Percentiles rank a stretch among this genome's conserved stretches.
These are phyloP conservation scores for Drosophila infuscata DNA, from an alignment of 2,888 invertebrate genomes.

Conservation along the genomic window DNA sequence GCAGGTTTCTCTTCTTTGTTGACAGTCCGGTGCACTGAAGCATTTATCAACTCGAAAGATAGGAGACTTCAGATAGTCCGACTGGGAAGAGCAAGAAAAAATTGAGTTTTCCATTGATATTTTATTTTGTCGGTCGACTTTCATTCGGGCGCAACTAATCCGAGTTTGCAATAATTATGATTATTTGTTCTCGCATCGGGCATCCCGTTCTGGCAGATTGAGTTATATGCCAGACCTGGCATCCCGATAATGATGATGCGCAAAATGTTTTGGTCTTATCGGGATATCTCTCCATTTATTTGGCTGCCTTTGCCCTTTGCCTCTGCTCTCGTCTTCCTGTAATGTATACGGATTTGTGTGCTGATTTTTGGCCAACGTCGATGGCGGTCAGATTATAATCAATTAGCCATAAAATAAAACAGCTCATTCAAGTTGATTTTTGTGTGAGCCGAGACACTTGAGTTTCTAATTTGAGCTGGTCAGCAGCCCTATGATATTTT, in stretches of 20 bases:
- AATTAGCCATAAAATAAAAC: slow-evolving; percentile 72
- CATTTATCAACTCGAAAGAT: slow-evolving; percentile 66
- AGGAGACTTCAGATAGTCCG: slow-evolving; percentile 50
- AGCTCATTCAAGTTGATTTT: slow-evolving; percentile 46
- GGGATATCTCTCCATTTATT: slow-evolving; percentile 40
- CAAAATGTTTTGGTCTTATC: slow-evolving; percentile 63
- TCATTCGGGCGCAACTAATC: slow-evolving; percentile 69
- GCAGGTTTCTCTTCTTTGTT: slow-evolving; percentile 56
- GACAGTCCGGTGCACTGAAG: slow-evolving; percentile 70
- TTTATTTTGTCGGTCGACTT: slow-evolving; percentile 31
- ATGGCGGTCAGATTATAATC: slow-evolving; percentile 66
- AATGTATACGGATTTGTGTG: slow-evolving; percentile 70
- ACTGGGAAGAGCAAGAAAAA: slow-evolving; percentile 10
- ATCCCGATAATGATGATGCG: slow-evolving; percentile 67
- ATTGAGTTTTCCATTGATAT: slow-evolving; percentile 56
- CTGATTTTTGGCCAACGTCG: slow-evolving; percentile 71
- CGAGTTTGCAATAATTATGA: slow-evolving; percentile 66
- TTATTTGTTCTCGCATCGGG: slow-evolving; percentile 46
- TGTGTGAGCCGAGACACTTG: slow-evolving; percentile 55
- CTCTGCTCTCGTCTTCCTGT: slow-evolving; percentile 31
- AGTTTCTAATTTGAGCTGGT: slow-evolving; percentile 35
- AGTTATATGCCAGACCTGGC: slow-evolving; percentile 7
- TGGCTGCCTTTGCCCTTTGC: slow-evolving; percentile 14
- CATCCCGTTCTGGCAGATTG: slow-evolving; percentile 8
- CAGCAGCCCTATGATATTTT: slow-evolving; percentile 35